A percentile compares a stretch with the other conserved stretches of the same genome.
Evolutionary conservation across 2,888 invertebrate species (phyloP).

Genomic region (Eledona agricola): DNA sequence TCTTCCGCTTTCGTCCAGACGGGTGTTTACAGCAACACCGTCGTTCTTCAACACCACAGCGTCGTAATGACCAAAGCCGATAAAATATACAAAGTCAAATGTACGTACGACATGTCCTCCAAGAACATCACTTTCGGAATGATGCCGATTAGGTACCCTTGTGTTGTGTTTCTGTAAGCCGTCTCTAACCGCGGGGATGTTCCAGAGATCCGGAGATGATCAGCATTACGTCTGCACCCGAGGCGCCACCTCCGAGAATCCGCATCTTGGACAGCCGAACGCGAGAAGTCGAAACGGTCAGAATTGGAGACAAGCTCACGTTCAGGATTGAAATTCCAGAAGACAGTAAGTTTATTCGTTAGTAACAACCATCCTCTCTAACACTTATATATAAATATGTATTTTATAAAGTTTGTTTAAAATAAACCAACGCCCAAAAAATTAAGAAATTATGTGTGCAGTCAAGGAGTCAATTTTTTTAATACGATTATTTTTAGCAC

Average conservation of each 20-base stretch:
- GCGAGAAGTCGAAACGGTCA: conserved; percentile 91
- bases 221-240: conserved; percentile 93
- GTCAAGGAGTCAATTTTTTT: too few relatives aligned
- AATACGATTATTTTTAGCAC: conserved; percentile 79
- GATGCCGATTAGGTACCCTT: conserved; percentile 87
- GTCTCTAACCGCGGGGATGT: neutral
- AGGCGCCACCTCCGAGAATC: conserved; percentile 93
- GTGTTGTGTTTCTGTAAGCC: conserved; percentile 1
- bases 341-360: conserved; percentile 78
- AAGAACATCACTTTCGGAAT: conserved; percentile 97
- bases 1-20: conserved; percentile 72
- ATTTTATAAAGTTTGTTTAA: conserved; percentile 5
- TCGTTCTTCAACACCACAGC: conserved; percentile 93
- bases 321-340: conserved; percentile 97
- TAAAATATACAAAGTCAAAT: conserved; percentile 95
- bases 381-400: neutral
- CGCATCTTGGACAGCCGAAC: conserved; percentile 87
- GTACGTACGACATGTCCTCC: conserved; percentile 95
- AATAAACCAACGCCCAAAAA: too few relatives aligned
- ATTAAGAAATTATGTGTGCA: too few relatives aligned
- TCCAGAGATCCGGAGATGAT: conserved; percentile 93
- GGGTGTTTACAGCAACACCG: conserved; percentile 93
- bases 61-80: conserved; percentile 97
- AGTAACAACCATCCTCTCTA: neutral
- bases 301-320: conserved; percentile 92